Evolutionary conservation across 2,113 vertebrate species (phyloP).

Genomic region (Albula goreensis): DNA sequence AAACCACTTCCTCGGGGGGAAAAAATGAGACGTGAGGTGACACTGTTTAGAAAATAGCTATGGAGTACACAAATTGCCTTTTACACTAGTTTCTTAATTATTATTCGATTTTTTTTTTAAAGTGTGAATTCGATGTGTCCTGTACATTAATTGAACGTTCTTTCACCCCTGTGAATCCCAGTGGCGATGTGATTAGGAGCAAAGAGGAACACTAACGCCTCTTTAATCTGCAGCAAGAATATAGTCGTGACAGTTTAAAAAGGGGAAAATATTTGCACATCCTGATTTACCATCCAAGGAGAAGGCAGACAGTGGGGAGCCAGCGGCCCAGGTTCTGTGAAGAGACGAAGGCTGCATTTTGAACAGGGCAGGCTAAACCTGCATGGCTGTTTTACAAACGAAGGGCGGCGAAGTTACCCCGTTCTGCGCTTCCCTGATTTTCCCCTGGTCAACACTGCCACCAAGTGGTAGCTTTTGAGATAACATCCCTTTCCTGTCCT

Average conservation of each 20-base stretch:
- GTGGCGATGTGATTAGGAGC: constrained; percentile 14
- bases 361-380: background rate
- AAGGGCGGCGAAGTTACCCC: background rate
- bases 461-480: background rate
- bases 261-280: background rate
- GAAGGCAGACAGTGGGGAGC: constrained; percentile 4
- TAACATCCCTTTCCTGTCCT: background rate
- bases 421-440: background rate
- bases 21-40: background rate
- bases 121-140: background rate
- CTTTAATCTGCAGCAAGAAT: constrained; percentile 21
- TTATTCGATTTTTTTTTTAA: no score
- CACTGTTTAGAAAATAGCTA: background rate
- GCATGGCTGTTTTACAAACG: background rate
- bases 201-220: constrained; percentile 25
- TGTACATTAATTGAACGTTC: constrained; percentile 24
- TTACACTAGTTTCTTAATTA: background rate
- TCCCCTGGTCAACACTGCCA: constrained; percentile 18
- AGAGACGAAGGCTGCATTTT: constrained; percentile 14
- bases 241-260: constrained; percentile 20
- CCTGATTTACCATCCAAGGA: background rate
- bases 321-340: background rate
- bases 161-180: background rate
- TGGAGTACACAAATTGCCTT: background rate
- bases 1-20: background rate